Evolutionary conservation across 1,140 invertebrate species (phyloP).

Genomic region (Caerostris extrusa): DNA sequence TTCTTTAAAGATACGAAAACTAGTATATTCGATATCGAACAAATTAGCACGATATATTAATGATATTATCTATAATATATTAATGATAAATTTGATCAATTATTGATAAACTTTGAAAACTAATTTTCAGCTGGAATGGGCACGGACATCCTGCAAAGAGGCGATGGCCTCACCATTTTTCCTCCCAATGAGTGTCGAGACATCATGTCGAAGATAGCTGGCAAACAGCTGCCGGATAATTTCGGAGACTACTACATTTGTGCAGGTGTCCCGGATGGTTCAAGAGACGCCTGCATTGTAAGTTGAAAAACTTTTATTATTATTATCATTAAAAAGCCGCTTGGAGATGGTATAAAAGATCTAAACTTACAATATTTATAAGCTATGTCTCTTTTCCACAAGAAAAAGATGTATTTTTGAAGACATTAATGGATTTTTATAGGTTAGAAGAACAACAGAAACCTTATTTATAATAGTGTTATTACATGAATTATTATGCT

Average conservation of each 20-base stretch:
- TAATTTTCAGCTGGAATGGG: not conserved
- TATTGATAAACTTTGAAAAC: not conserved
- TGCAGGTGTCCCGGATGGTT: slow-evolving; percentile 87
- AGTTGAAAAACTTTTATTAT: not conserved
- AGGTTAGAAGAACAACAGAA: too few relatives aligned
- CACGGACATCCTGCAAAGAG: not conserved
- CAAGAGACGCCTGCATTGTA: slow-evolving; percentile 91
- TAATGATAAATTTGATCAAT: not conserved
- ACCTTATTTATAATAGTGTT: too few relatives aligned
- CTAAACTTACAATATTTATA: too few relatives aligned
- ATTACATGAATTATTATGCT: too few relatives aligned
- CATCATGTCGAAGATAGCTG: slow-evolving; percentile 76
- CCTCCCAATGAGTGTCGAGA: slow-evolving; percentile 79
- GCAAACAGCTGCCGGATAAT: slow-evolving; percentile 78
- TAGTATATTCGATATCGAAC: not conserved
- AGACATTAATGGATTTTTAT: too few relatives aligned
- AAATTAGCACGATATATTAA: not conserved
- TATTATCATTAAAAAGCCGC: too few relatives aligned
- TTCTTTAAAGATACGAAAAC: not conserved
- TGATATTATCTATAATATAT: not conserved
- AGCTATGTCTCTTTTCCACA: too few relatives aligned
- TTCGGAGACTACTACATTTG: slow-evolving; percentile 88
- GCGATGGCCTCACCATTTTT: slow-evolving; percentile 79
- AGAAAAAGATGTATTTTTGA: too few relatives aligned
- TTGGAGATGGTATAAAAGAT: too few relatives aligned